A percentile compares a stretch with the other conserved stretches of the same genome.
Evolutionary conservation across 2,113 vertebrate species (phyloP).

Genomic region (Vicugna pacos): DNA sequence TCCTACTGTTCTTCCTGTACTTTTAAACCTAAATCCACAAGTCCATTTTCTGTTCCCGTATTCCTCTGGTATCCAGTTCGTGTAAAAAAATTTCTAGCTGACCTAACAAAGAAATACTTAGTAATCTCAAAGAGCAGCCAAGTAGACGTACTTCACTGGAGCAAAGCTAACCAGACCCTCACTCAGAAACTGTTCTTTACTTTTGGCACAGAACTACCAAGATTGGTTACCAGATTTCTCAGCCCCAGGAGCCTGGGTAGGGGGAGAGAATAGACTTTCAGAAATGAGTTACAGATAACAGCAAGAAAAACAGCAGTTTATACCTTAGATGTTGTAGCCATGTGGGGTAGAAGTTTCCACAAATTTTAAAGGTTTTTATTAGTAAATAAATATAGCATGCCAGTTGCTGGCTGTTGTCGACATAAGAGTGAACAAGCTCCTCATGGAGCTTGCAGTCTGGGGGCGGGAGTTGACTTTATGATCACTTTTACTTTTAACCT

Average conservation of each 20-base stretch:
- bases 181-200: background rate
- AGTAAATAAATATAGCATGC: background rate
- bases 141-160: background rate
- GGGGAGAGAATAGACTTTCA: background rate
- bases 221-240: background rate
- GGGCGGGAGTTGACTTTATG: background rate
- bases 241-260: background rate
- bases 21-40: constrained; percentile 13
- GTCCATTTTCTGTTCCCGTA: background rate
- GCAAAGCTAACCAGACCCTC: background rate
- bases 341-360: background rate
- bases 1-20: background rate
- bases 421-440: background rate
- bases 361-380: background rate
- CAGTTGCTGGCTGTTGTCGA: background rate
- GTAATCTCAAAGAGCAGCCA: background rate
- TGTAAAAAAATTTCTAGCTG: background rate
- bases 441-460: background rate
- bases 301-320: background rate
- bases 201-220: background rate
- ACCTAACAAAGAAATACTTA: background rate
- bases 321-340: background rate
- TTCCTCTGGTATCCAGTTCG: background rate
- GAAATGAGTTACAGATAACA: background rate
- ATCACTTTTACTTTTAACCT: background rate